Conservation (phyloP, 2,113 vertebrate species). For the Perccottus glenii region DNA sequence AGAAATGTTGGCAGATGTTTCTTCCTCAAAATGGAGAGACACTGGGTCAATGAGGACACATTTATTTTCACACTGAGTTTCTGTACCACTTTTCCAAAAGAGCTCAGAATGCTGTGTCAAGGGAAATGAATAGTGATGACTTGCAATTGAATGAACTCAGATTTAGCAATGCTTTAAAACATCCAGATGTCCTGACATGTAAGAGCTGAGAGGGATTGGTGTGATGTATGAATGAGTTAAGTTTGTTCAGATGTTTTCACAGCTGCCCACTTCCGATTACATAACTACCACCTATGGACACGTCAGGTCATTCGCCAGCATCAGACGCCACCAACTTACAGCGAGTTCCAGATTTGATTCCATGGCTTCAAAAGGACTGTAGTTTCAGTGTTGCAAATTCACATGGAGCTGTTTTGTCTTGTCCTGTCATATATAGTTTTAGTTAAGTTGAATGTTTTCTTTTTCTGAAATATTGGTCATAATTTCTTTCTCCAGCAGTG, state of each 20-base stretch:
- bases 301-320: constrained; percentile 6
- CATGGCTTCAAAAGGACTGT: too few relatives aligned
- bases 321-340: neutral
- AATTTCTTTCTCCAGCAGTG: too few relatives aligned
- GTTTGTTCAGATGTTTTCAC: constrained; percentile 49
- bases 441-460: too few relatives aligned
- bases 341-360: neutral
- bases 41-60: constrained; percentile 46
- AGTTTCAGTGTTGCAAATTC: too few relatives aligned
- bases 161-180: too few relatives aligned
- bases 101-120: neutral
- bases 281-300: constrained; percentile 55
- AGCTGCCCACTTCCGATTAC: constrained; percentile 50
- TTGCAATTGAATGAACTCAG: neutral
- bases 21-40: neutral
- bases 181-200: neutral
- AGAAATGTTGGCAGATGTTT: constrained; percentile 30
- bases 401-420: too few relatives aligned
- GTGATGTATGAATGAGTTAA: neutral
- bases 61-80: constrained; percentile 19
- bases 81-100: constrained; percentile 14
- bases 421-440: too few relatives aligned
- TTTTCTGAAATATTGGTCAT: too few relatives aligned
- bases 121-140: neutral
- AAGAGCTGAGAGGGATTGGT: neutral